These are phyloP conservation scores for Psylliodes chrysocephalus DNA, from an alignment of 2,888 invertebrate genomes.

Conservation along the genomic window DNA sequence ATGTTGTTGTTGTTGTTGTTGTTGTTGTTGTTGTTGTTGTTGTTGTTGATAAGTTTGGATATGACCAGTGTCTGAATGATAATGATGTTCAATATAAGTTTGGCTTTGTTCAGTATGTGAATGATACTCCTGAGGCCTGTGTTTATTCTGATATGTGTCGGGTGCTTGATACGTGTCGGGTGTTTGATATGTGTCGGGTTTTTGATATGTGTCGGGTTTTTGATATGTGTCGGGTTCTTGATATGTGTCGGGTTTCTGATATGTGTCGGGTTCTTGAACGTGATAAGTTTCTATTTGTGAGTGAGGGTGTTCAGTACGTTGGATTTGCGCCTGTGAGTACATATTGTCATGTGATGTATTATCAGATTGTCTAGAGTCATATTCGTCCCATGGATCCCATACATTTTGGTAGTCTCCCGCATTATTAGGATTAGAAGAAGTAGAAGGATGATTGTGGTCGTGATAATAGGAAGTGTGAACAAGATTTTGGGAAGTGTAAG, in stretches of 20 bases:
- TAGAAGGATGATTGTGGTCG: constrained; percentile 25
- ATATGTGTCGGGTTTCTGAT: no score
- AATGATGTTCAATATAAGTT: constrained; percentile 8
- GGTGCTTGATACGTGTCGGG: neutral
- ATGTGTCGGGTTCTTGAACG: neutral
- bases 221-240: no score
- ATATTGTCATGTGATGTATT: constrained; percentile 8
- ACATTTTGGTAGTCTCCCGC: constrained; percentile 60
- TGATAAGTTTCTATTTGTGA: neutral
- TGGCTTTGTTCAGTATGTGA: neutral
- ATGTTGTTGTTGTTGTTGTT: no score
- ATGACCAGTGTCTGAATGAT: no score
- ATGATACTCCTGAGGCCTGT: neutral
- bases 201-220: constrained; percentile 1
- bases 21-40: no score
- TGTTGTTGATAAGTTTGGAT: no score
- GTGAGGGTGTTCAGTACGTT: neutral
- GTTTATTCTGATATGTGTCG: constrained; percentile 5
- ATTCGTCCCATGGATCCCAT: constrained; percentile 82
- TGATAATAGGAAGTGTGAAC: constrained; percentile 27
- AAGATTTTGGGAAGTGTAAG: constrained; percentile 34
- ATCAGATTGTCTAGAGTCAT: constrained; percentile 59
- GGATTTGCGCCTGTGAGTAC: constrained; percentile 15
- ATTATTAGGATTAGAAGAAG: constrained; percentile 35
- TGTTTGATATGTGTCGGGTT: neutral